Percentiles rank a stretch among this genome's conserved stretches.
Evolutionary conservation across 2,113 vertebrate species (phyloP).

Genomic region (Takifugu bimaculatus): DNA sequence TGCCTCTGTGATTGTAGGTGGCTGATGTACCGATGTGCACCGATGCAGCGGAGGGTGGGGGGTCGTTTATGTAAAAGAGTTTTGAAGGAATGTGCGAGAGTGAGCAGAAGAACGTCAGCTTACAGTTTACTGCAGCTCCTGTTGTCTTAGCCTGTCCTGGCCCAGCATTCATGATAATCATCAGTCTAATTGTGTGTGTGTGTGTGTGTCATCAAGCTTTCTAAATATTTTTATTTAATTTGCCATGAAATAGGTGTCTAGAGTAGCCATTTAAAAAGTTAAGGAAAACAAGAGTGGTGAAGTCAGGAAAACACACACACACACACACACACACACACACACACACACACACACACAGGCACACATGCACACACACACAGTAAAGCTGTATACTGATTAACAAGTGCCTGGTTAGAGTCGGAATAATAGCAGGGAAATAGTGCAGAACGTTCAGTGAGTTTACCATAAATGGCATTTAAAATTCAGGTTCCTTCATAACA

Average conservation of each 20-base stretch:
- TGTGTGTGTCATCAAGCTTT: background rate
- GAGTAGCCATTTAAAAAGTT: too few relatives aligned
- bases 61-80: slow-evolving; percentile 41
- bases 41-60: slow-evolving; percentile 48
- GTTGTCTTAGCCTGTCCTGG: slow-evolving; percentile 23
- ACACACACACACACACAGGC: too few relatives aligned
- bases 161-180: slow-evolving; percentile 48
- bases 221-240: too few relatives aligned
- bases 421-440: too few relatives aligned
- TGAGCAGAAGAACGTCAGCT: slow-evolving; percentile 50
- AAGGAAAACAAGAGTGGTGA: too few relatives aligned
- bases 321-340: too few relatives aligned
- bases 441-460: background rate
- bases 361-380: too few relatives aligned
- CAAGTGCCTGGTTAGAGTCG: too few relatives aligned
- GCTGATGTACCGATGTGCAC: slow-evolving; percentile 52
- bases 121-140: slow-evolving; percentile 35
- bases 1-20: slow-evolving; percentile 3
- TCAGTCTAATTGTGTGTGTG: slow-evolving; percentile 37
- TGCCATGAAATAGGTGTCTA: too few relatives aligned
- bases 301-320: too few relatives aligned
- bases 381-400: too few relatives aligned
- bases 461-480: background rate
- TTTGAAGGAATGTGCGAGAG: slow-evolving; percentile 44
- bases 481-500: too few relatives aligned